Percentiles rank a stretch among this genome's conserved stretches.
Evolutionary conservation across 2,113 vertebrate genomes (phyloP).

Genomic region (Tringa solitaria): DNA sequence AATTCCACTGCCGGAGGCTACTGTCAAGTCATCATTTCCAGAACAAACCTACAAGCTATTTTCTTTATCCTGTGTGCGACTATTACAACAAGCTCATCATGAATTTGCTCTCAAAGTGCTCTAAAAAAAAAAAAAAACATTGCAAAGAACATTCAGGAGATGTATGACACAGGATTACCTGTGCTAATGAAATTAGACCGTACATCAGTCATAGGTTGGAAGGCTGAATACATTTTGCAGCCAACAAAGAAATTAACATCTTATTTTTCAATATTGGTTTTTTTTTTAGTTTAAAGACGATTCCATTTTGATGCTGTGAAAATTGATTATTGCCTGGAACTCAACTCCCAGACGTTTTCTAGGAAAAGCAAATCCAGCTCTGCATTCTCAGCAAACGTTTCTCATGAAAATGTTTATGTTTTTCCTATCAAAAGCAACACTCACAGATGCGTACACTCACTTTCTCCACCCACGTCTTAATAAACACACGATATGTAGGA

Average conservation of each 20-base stretch:
- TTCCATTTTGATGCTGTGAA: background rate
- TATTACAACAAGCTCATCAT: constrained; percentile 64
- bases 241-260: background rate
- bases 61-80: constrained; percentile 54
- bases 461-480: background rate
- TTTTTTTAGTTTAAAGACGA: background rate
- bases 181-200: background rate
- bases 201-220: background rate
- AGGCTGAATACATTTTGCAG: background rate
- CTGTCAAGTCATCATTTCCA: constrained; percentile 72
- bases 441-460: accelerated
- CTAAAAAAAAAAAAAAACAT: constrained; percentile 20
- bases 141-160: constrained; percentile 62
- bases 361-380: background rate
- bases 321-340: accelerated
- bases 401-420: background rate
- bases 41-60: constrained; percentile 73
- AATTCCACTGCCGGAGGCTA: constrained; percentile 47
- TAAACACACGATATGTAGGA: background rate
- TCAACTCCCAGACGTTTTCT: background rate
- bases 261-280: background rate
- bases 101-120: constrained; percentile 58
- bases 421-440: background rate
- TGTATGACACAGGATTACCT: constrained; percentile 49
- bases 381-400: background rate